A percentile compares a stretch with the other conserved stretches of the same genome.
Evolutionary conservation across 2,113 vertebrate genomes (phyloP).

Genomic region (Azemiops feae): DNA sequence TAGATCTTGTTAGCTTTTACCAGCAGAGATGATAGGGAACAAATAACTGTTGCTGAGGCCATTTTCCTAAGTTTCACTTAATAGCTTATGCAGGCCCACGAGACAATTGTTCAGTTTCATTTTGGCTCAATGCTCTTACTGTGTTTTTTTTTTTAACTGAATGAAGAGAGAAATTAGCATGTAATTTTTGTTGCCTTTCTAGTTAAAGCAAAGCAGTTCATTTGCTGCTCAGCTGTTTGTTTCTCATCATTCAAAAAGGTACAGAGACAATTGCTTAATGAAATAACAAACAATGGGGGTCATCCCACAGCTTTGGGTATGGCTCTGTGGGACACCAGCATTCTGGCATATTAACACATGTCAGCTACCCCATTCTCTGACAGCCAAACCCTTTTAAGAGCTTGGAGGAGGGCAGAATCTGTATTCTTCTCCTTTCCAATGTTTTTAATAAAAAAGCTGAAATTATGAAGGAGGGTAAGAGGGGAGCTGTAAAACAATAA

Average conservation of each 20-base stretch:
- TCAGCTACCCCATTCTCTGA: neutral
- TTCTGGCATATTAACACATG: slow-evolving; percentile 8
- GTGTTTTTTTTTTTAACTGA: neutral
- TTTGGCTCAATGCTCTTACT: neutral
- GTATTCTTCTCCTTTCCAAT: slow-evolving; percentile 5
- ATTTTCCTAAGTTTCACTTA: neutral
- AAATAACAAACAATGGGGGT: slow-evolving; percentile 17
- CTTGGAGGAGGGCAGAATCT: neutral
- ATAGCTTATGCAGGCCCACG: neutral
- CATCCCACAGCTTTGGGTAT: neutral
- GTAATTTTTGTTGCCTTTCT: slow-evolving; percentile 12
- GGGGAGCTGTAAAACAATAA: neutral
- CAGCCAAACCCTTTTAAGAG: neutral
- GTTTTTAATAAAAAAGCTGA: slow-evolving; percentile 14
- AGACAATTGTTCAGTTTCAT: neutral
- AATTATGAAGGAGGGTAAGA: slow-evolving; percentile 7
- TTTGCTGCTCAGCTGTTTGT: neutral
- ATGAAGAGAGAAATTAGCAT: slow-evolving; percentile 8
- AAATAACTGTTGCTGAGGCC: neutral
- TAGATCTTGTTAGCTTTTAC: neutral
- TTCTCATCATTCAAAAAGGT: slow-evolving; percentile 3
- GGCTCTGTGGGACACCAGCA: neutral
- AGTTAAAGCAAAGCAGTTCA: neutral
- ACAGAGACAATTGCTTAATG: neutral
- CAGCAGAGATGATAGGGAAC: neutral